These are phyloP conservation scores for Catostylus mosaicus DNA, from an alignment of 30 jellyfish, hydroid and myxozoan genomes.

Conservation along the genomic window DNA sequence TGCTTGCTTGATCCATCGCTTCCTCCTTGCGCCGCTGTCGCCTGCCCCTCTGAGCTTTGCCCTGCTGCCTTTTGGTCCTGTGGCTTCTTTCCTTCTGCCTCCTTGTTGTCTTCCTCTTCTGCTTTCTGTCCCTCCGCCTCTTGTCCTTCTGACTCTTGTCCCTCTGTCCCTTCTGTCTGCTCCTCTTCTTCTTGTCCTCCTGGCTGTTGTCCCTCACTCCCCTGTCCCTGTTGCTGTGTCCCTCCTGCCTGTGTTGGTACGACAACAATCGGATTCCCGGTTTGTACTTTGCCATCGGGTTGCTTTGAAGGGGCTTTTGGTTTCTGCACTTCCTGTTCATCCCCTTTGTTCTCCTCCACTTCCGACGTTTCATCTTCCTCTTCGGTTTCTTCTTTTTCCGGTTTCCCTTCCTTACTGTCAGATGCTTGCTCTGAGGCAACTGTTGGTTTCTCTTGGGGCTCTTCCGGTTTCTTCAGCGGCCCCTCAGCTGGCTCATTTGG, in stretches of 20 bases:
- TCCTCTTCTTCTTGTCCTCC: background rate
- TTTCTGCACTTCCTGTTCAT: background rate
- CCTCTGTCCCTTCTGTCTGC: background rate
- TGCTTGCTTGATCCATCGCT: conserved; percentile 10
- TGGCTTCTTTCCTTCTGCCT: conserved; percentile 6
- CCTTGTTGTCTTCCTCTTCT: conserved; percentile 10
- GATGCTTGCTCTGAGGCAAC: background rate
- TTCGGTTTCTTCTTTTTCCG: conserved; percentile 7
- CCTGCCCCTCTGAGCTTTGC: background rate
- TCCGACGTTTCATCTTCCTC: conserved; percentile 3
- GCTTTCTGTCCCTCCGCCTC: conserved; percentile 11
- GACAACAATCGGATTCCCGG: no score
- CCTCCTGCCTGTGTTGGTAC: no score
- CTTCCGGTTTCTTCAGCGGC: conserved; percentile 33
- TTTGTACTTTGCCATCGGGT: no score
- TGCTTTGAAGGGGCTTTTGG: background rate
- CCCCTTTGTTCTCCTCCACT: background rate
- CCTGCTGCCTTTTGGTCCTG: background rate
- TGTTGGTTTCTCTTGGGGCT: conserved; percentile 22
- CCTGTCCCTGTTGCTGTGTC: background rate
- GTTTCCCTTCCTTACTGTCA: conserved; percentile 7
- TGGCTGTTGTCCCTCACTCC: background rate
- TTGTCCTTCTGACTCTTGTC: background rate
- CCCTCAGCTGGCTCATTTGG: conserved; percentile 52
- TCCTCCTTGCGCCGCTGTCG: background rate